Evolutionary conservation across 2,888 invertebrate species (phyloP).

Genomic region (Prosopocoilus inquinatus): DNA sequence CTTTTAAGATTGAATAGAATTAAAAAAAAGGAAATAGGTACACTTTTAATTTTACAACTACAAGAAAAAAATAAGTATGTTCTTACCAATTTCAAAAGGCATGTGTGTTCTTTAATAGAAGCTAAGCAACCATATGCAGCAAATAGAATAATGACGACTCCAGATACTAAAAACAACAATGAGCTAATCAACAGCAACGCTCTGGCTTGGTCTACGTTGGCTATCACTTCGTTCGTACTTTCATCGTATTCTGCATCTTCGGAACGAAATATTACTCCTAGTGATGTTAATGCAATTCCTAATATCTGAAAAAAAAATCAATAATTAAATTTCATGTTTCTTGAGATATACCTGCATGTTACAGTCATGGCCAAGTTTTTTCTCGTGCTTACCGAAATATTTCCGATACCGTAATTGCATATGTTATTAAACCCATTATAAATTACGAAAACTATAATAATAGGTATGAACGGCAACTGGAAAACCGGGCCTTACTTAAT

Average conservation of each 20-base stretch:
- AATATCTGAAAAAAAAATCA: conserved; percentile 18
- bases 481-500: too few species aligned
- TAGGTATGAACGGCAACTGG: too few species aligned
- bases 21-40: background rate
- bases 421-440: too few species aligned
- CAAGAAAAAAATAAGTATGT: too few species aligned
- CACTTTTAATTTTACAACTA: too few species aligned
- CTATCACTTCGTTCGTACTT: conserved; percentile 1
- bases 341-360: too few species aligned
- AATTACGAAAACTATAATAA: too few species aligned
- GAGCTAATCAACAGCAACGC: conserved; percentile 11
- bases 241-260: conserved; percentile 9
- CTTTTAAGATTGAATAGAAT: background rate
- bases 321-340: too few species aligned
- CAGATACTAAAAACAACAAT: conserved; percentile 12
- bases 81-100: conserved; percentile 18
- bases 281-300: conserved; percentile 15
- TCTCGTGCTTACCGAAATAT: too few species aligned
- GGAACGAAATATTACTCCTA: conserved; percentile 16
- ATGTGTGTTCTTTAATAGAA: conserved; percentile 10
- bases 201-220: conserved; percentile 6
- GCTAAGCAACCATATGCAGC: conserved; percentile 10
- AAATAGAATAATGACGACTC: conserved; percentile 11
- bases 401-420: too few species aligned
- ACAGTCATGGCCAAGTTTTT: too few species aligned